A percentile compares a stretch with the other conserved stretches of the same genome.
phyloP scores from a whole-genome alignment of 2,888 invertebrate species.

The Macrostomum cliftonense region DNA sequence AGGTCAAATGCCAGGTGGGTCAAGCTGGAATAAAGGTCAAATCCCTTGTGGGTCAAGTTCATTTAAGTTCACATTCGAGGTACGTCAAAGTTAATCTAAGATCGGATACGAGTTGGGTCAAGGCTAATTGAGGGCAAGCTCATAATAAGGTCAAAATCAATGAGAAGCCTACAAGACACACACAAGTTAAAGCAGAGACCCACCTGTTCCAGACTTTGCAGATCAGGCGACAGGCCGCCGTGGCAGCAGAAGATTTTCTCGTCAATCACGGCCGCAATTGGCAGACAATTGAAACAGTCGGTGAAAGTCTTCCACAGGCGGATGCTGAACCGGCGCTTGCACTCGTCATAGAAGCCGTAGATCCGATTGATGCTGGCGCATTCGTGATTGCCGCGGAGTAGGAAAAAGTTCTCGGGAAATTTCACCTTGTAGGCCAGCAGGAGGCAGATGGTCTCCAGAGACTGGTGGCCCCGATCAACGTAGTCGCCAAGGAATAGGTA shows the following conservation, averaged over 20 bases:
- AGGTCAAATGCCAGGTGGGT: no score
- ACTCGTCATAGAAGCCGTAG: conserved; percentile 94
- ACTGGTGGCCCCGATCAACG: conserved; percentile 38
- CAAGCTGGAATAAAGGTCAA: no score
- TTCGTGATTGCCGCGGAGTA: conserved; percentile 88
- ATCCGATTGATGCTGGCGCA: conserved; percentile 95
- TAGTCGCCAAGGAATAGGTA: conserved; percentile 38
- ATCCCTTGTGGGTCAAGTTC: no score
- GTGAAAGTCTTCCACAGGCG: conserved; percentile 43
- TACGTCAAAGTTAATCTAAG: no score
- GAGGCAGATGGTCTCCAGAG: conserved; percentile 36
- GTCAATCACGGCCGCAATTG: conserved; percentile 37
- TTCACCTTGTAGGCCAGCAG: conserved; percentile 80
- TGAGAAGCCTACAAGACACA: no score
- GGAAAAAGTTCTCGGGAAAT: conserved; percentile 64
- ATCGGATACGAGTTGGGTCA: no score
- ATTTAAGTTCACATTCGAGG: no score
- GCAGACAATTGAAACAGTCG: conserved; percentile 39
- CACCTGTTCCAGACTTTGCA: conserved; percentile 90
- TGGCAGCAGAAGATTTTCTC: conserved; percentile 40
- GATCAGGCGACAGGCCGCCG: conserved; percentile 42
- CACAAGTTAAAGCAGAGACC: no score
- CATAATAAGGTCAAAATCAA: no score
- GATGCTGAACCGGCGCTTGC: conserved; percentile 48
- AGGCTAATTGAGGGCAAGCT: no score